phyloP scores from a whole-genome alignment of 2,888 invertebrate species.

The Artemia sinica region DNA sequence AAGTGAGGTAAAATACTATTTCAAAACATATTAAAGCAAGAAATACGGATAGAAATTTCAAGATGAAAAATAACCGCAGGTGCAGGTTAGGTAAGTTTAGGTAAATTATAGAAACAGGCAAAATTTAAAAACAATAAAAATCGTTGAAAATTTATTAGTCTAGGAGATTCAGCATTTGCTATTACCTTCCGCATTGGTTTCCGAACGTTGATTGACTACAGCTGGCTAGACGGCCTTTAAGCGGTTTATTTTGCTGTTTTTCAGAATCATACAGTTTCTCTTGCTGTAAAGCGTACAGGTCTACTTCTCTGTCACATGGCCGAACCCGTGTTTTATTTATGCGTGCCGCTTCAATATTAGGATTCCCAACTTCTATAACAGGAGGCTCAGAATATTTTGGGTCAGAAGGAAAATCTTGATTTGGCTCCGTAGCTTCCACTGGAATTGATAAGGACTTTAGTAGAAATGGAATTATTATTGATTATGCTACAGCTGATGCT shows the following conservation, averaged over 20 bases:
- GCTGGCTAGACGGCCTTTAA: conserved; percentile 72
- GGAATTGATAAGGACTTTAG: not conserved
- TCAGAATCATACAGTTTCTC: conserved; percentile 19
- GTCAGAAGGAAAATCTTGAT: not conserved
- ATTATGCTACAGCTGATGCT: too few relatives aligned
- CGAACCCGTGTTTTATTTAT: conserved; percentile 54
- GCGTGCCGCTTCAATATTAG: conserved; percentile 28
- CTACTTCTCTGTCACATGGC: conserved; percentile 63
- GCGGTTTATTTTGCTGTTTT: conserved; percentile 45
- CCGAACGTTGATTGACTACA: conserved; percentile 52
- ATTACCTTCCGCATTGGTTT: conserved; percentile 54
- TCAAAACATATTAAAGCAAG: too few relatives aligned
- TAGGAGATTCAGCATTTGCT: not conserved
- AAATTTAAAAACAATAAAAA: conserved; percentile 14
- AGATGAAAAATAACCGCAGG: too few relatives aligned
- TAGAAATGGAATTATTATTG: too few relatives aligned
- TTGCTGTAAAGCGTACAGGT: conserved; percentile 41
- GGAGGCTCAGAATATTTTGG: conserved; percentile 15
- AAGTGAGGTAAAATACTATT: too few relatives aligned
- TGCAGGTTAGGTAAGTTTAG: too few relatives aligned
- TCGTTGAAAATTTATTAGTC: conserved; percentile 9
- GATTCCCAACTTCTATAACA: conserved; percentile 21
- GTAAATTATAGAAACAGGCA: not conserved
- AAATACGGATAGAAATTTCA: too few relatives aligned
- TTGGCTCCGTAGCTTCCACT: conserved; percentile 21